Base-by-base conservation (phyloP, 2,888 invertebrate genomes). In the Ecliptopera silaceata region DNA sequence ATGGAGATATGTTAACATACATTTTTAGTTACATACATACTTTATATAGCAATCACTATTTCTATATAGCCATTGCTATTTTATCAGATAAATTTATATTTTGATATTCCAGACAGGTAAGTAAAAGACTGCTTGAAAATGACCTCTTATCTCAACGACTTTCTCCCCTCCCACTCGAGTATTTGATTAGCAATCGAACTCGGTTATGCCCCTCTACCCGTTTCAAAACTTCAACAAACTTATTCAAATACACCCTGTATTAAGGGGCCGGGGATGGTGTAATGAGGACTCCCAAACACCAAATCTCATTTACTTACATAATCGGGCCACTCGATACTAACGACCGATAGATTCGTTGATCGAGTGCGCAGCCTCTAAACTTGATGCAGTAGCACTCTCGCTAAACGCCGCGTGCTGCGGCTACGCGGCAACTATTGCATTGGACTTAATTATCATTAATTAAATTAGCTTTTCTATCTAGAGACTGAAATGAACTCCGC, bases 281-380 rank as follows among this genome's bases (percentile, higher is more conserved):
- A 58, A 58, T 51, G 45, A 49, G 11, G 5, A 44, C 57, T 63
- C 50, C 36, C 50, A 56, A 56, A 52, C 63, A 53, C 49, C 32
- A 48, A 56, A 58, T 50, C 20, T 44, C 29, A 60, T 63, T 60
- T 53, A 43, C 60, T 60, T 53, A 43, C 60, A 63, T 63, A 58
- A 63, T 47, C 59, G 49, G 43, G 43, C 54, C 49, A 51, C 39
- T 43, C 52, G 50, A 48, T 45, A 56, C 55, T 59, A 50, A 54
- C 58, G 58, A 54, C 36, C 13, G 22, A 50, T 58, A 49, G 49
- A 58, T 58, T 49, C 49, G 49, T 22, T 44, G 31, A 43, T 20
- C 13, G 34, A 38, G 17, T 18, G 4, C 46, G 47, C 42, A 17
- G 20, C 36, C 17, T 18, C 12, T 4, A 13, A 10, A 29, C 8